Evolutionary conservation across 1,140 invertebrate species (phyloP), one percentile per base, ranked within the genome.

Genomic region (Lethocerus indicus): DNA sequence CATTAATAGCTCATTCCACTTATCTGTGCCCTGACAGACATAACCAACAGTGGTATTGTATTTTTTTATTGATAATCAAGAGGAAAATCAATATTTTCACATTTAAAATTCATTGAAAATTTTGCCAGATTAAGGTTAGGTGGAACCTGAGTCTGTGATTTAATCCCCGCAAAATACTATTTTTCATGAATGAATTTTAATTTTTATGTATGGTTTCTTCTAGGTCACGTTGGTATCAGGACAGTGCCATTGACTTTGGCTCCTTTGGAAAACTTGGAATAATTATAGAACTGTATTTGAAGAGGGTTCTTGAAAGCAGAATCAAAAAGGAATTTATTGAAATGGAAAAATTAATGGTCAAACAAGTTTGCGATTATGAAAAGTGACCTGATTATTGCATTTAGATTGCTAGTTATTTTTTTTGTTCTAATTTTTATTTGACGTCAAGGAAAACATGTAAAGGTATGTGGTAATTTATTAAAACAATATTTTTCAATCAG

Each of bases 201-300:
- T 7, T 7, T n/a, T 40, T 40, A 12, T 9, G 6, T 7, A n/a
- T 9, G 16, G 23, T 43, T 50, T 37, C 47, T 49, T 53, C 2
- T 16, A 53, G 51, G 51, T 44, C 51, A 16, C 18, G 24, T 21
- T 53, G 51, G 51, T 46, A 53, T 13, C 46, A 53, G 16, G 36
- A 43, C n/a, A 44, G 28, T 24, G 45, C 35, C 29, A 14, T 49
- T 1, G 51, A 53, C 27, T 45, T 53, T 20, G 21, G 46, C 13
- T 9, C 25, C 16, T 49, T 40, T 24, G 51, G 51, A 6, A 37
- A 41, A 25, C 27, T 53, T 27, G 51, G 51, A 9, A 28, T 35
- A 1, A 35, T 49, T 3, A 18, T 53, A 0, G 51, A 53, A 29
- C 14, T 49, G 2, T 53, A 49, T 35, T 16, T 53, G 36, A 53